Evolutionary conservation across 2,888 invertebrate genomes (phyloP), one percentile per base, ranked within the genome.

Genomic region (Cryptus viduatorius): DNA sequence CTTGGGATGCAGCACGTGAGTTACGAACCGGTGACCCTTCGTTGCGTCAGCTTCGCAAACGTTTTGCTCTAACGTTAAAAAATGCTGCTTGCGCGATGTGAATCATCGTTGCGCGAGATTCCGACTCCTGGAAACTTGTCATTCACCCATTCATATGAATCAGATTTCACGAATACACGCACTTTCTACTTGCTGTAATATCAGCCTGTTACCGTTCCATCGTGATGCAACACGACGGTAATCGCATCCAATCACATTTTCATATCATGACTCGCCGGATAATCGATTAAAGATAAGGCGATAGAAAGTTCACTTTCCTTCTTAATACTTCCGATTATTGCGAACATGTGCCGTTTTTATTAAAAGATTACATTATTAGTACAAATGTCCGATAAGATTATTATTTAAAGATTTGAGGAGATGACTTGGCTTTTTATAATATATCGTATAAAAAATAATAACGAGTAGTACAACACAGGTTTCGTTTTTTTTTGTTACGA

Each of bases 21-120:
- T 72, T 82, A 44, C 77, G 16, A 65, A 56, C 14, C 42, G 72
- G 12, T 72, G 42, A 72, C 37, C 53, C 65, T 42, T 48, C 37
- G 16, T 48, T 67, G 56, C 77, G 48, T 77, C 77, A 77, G 77
- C 71, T 24, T 19, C 10, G 10, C 16, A 5, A 56, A 44, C 29
- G n/a, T 29, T 29, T 8, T 19, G 24, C 29, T 61, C 29, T n/a
- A 31, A 16, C 42, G 37, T 65, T 14, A 29, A 37, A 16, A 44
- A 37, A 8, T 37, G 48, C 14, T 19, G 42, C n/a, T 76, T 67
- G 76, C 79, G 8, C 37, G 56, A 12, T 4, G 76, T 83, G 82
- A 84, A 53, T 84, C 84, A 84, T 53, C 56, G 64, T 81, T 77
- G 77, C 84, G 69, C 64, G 73, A 68, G 44, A 77, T 53, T 24